Conservation (phyloP, 2,797 vertebrate genomes). For the Enteromius paludinosus region DNA sequence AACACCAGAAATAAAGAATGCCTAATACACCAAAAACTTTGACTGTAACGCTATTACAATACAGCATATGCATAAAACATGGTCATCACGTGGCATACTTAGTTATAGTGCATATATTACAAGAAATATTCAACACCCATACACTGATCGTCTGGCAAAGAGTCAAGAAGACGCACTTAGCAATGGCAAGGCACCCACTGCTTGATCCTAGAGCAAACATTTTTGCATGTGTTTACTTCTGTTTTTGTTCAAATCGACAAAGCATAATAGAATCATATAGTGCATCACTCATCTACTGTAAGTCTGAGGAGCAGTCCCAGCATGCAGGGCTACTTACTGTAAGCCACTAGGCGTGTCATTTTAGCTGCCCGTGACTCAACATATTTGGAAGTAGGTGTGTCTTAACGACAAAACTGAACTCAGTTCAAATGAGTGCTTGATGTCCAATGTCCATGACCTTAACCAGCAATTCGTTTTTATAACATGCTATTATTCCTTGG, state of each 20-base stretch:
- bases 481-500: neutral
- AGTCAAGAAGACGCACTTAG: neutral
- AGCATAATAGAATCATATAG: conserved; percentile 3
- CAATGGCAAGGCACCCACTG: neutral
- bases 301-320: neutral
- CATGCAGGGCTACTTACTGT: conserved; percentile 1
- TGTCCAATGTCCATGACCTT: neutral
- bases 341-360: neutral
- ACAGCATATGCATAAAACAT: neutral
- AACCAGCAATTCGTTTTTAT: neutral
- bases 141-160: neutral
- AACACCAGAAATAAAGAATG: conserved; percentile 9
- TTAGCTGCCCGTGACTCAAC: neutral
- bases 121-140: neutral
- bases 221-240: conserved; percentile 17
- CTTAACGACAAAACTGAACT: neutral
- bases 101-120: neutral
- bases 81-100: neutral
- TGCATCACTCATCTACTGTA: neutral
- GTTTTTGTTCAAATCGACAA: neutral
- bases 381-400: conserved; percentile 35
- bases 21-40: conserved; percentile 23
- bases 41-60: neutral
- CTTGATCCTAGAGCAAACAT: neutral
- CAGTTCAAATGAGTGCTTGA: neutral